phyloP scores from a whole-genome alignment of 2,888 invertebrate genomes.

The Anodontia alba region DNA sequence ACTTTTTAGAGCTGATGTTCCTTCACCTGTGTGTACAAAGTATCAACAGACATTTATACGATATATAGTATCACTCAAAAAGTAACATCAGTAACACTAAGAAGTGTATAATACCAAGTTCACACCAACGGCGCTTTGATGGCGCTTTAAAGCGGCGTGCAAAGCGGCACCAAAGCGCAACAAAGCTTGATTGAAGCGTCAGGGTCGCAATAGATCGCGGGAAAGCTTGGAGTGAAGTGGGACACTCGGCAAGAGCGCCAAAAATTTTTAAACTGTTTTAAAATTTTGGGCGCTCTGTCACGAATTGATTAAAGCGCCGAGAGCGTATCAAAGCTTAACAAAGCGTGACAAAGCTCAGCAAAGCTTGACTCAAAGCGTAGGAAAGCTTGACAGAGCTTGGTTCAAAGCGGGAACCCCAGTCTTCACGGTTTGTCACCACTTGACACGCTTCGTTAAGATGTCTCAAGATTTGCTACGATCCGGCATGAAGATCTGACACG shows the following conservation, averaged over 20 bases:
- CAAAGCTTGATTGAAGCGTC: constrained; percentile 17
- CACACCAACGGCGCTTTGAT: constrained; percentile 24
- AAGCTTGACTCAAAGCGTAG: not conserved
- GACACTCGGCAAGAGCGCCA: constrained; percentile 2
- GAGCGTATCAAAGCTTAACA: constrained; percentile 2
- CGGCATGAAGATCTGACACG: constrained; percentile 19
- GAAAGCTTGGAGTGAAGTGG: not conserved
- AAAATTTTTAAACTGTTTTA: not conserved
- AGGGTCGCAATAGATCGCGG: constrained; percentile 24
- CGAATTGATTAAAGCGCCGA: constrained; percentile 5
- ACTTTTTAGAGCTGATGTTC: no score
- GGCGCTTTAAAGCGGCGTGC: constrained; percentile 28
- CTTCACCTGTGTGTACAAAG: no score
- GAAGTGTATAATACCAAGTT: not conserved
- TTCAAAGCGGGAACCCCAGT: constrained; percentile 2
- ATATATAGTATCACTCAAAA: no score
- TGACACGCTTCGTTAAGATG: constrained; percentile 5
- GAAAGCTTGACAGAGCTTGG: not conserved
- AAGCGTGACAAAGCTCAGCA: not conserved
- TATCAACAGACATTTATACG: no score
- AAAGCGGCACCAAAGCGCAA: constrained; percentile 26
- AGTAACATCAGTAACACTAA: no score
- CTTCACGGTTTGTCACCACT: not conserved
- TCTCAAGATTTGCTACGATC: constrained; percentile 17
- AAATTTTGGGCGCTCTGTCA: constrained; percentile 5